These are phyloP conservation scores for Thrips palmi DNA, from an alignment of 1,140 invertebrate species.

Conservation along the genomic window DNA sequence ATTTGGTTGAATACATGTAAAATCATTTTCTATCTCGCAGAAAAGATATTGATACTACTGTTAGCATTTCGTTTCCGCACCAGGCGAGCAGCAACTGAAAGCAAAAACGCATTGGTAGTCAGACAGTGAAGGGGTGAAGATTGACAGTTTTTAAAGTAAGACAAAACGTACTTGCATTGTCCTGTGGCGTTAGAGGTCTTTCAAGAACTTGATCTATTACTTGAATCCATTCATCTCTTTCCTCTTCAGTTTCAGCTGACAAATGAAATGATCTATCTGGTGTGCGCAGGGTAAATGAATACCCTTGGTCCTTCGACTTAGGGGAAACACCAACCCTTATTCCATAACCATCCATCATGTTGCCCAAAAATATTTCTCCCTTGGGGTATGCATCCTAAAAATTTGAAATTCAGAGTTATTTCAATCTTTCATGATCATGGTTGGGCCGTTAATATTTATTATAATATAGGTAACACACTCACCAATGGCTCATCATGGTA, in stretches of 20 bases:
- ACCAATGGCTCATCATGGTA: constrained; percentile 72
- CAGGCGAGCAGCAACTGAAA: constrained; percentile 49
- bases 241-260: constrained; percentile 58
- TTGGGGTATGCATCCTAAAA: constrained; percentile 63
- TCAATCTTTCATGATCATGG: constrained; percentile 16
- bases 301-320: constrained; percentile 52
- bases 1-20: too few relatives aligned
- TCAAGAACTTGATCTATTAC: constrained; percentile 57
- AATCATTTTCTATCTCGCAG: too few relatives aligned
- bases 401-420: constrained; percentile 1
- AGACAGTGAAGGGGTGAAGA: constrained; percentile 10
- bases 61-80: constrained; percentile 38
- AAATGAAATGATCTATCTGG: constrained; percentile 64
- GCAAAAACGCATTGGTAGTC: constrained; percentile 17
- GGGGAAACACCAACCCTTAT: constrained; percentile 38
- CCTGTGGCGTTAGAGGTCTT: constrained; percentile 56
- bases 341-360: constrained; percentile 52
- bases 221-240: constrained; percentile 61
- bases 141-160: constrained; percentile 5
- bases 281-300: constrained; percentile 71
- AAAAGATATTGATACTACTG: too few relatives aligned
- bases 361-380: constrained; percentile 76
- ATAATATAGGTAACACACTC: constrained; percentile 15
- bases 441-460: background rate
- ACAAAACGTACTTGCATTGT: constrained; percentile 46